phyloP scores from a whole-genome alignment of 2,113 vertebrate genomes.

The Larimichthys crocea region DNA sequence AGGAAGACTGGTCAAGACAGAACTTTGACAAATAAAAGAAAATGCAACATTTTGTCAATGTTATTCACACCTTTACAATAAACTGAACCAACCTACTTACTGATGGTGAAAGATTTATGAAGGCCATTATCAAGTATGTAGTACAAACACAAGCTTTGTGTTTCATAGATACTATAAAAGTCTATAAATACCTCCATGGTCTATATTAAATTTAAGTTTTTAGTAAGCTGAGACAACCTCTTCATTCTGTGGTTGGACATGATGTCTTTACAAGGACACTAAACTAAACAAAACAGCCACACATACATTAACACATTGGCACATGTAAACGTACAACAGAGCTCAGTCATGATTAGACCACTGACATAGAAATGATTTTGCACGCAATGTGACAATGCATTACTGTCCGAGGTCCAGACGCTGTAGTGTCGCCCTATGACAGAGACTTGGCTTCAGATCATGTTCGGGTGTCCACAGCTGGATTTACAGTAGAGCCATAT shows the following conservation, averaged over 20 bases:
- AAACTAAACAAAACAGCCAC: constrained; percentile 37
- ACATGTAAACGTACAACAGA: constrained; percentile 42
- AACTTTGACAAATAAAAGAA: too few relatives aligned
- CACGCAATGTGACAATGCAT: constrained; percentile 60
- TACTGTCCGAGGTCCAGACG: constrained; percentile 62
- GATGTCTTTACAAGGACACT: not conserved
- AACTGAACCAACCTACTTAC: not conserved
- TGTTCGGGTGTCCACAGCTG: constrained; percentile 51
- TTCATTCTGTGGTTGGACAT: constrained; percentile 7
- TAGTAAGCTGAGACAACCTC: not conserved
- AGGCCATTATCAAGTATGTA: too few relatives aligned
- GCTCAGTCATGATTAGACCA: constrained; percentile 46
- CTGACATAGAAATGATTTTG: constrained; percentile 38
- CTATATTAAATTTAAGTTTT: not conserved
- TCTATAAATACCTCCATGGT: not conserved
- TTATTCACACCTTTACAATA: not conserved
- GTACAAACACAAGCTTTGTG: not conserved
- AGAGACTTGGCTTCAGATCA: constrained; percentile 47
- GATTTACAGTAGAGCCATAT: constrained; percentile 35
- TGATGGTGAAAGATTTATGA: too few relatives aligned
- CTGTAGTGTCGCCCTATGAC: constrained; percentile 12
- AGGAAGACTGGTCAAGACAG: too few relatives aligned
- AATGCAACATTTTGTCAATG: too few relatives aligned
- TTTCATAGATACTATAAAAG: not conserved
- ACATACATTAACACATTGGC: constrained; percentile 37